Evolutionary conservation across 2,113 vertebrate species (phyloP).

Genomic region (Rhynchomys soricoides): DNA sequence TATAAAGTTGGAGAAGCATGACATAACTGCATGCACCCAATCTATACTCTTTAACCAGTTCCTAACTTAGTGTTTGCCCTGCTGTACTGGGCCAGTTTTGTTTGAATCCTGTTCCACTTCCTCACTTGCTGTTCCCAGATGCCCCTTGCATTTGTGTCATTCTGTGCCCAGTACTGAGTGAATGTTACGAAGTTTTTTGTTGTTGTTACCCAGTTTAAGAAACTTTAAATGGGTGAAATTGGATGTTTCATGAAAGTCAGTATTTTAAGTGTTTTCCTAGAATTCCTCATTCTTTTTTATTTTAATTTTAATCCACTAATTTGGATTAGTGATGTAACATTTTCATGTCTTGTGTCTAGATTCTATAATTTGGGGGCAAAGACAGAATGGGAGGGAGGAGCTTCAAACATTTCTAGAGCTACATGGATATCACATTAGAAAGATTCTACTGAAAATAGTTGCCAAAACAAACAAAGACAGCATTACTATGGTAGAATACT

Average conservation of each 20-base stretch:
- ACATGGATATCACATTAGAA: slow-evolving; percentile 6
- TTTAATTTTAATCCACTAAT: neutral
- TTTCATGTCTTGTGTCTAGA: neutral
- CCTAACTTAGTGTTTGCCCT: slow-evolving; percentile 12
- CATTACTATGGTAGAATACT: slow-evolving; percentile 27
- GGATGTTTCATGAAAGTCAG: slow-evolving; percentile 13
- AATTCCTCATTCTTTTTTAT: neutral
- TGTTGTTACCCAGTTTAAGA: neutral
- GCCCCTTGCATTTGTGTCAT: neutral
- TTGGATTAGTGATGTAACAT: slow-evolving; percentile 2
- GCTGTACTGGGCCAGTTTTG: neutral
- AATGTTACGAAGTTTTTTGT: neutral
- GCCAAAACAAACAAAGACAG: neutral
- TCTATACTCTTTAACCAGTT: slow-evolving; percentile 23
- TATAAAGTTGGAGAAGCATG: neutral
- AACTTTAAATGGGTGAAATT: slow-evolving; percentile 45
- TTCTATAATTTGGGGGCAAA: neutral
- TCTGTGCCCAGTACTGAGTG: neutral
- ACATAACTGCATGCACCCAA: neutral
- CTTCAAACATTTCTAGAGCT: neutral
- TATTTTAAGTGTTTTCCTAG: slow-evolving; percentile 39
- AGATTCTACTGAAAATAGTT: neutral
- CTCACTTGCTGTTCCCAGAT: neutral
- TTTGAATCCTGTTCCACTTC: neutral
- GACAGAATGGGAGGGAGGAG: neutral